Percentiles rank a stretch among this genome's conserved stretches.
Evolutionary conservation across 1,140 invertebrate species (phyloP).

Genomic region (Apocrypta bakeri): DNA sequence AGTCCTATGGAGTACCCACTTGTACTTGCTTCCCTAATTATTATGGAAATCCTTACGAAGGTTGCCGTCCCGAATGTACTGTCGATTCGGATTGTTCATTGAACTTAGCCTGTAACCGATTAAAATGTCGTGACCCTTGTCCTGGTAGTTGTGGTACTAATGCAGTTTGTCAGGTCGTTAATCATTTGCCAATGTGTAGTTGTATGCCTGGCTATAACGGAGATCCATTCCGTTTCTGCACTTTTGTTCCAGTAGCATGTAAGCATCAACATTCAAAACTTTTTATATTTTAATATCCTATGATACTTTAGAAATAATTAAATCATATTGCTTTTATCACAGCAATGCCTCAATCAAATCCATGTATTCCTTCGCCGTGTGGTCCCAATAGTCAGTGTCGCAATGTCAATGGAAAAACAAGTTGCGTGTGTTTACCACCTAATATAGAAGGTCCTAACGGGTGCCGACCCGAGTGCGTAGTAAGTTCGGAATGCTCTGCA

Average conservation of each 20-base stretch:
- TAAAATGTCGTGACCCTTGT: constrained; percentile 85
- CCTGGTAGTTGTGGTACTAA: constrained; percentile 84
- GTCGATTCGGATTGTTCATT: constrained; percentile 83
- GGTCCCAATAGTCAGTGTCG: constrained; percentile 86
- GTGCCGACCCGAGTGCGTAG: constrained; percentile 85
- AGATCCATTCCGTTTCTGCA: constrained; percentile 82
- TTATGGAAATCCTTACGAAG: constrained; percentile 83
- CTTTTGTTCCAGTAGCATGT: constrained; percentile 65
- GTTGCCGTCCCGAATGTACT: constrained; percentile 84
- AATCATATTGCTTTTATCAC: constrained; percentile 7
- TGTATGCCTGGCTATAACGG: constrained; percentile 84
- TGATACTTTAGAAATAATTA: neutral
- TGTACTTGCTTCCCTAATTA: constrained; percentile 83
- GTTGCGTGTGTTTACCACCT: constrained; percentile 83
- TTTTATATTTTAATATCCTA: neutral
- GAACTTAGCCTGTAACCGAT: constrained; percentile 82
- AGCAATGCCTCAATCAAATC: constrained; percentile 65
- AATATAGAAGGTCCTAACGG: constrained; percentile 83
- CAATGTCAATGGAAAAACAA: constrained; percentile 76
- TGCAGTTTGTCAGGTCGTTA: constrained; percentile 84
- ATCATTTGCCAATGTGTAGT: constrained; percentile 83
- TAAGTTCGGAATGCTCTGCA: constrained; percentile 83
- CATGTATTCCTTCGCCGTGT: constrained; percentile 85
- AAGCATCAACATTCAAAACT: neutral
- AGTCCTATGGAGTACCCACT: constrained; percentile 78